phyloP scores from a whole-genome alignment of 2,113 vertebrate species.

The Hemichromis elongatus region DNA sequence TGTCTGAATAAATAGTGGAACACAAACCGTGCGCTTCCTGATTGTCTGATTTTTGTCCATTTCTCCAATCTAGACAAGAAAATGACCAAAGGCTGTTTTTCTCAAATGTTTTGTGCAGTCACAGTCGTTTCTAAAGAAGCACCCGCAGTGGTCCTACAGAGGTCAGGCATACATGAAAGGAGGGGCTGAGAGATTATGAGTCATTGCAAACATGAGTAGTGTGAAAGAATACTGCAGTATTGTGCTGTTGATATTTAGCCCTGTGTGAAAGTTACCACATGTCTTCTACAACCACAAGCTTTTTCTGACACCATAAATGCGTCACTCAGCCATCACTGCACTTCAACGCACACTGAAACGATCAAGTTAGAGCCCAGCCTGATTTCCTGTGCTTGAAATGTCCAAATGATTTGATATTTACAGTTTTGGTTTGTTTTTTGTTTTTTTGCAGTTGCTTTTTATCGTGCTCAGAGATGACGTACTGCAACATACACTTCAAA shows the following conservation, averaged over 20 bases:
- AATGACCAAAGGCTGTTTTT: not conserved
- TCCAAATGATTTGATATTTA: no score
- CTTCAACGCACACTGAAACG: not conserved
- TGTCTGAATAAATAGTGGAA: not conserved
- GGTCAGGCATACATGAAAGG: not conserved
- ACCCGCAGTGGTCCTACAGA: not conserved
- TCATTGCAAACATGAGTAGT: not conserved
- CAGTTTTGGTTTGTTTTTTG: no score
- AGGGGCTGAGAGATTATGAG: not conserved
- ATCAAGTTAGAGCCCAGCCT: not conserved
- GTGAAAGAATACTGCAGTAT: not conserved
- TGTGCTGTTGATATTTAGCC: not conserved
- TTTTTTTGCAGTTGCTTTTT: no score
- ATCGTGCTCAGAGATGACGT: not conserved
- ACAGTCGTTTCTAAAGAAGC: not conserved
- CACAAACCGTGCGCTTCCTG: not conserved
- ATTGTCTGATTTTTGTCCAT: not conserved
- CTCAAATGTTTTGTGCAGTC: not conserved
- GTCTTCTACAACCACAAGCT: not conserved
- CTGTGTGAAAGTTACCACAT: not conserved
- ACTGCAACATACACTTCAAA: not conserved
- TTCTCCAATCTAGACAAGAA: not conserved
- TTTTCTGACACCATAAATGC: not conserved
- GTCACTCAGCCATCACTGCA: not conserved
- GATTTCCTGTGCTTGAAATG: rapidly evolving